Conservation (phyloP, 2,888 invertebrate genomes). For the Epinotia demarniana region DNA sequence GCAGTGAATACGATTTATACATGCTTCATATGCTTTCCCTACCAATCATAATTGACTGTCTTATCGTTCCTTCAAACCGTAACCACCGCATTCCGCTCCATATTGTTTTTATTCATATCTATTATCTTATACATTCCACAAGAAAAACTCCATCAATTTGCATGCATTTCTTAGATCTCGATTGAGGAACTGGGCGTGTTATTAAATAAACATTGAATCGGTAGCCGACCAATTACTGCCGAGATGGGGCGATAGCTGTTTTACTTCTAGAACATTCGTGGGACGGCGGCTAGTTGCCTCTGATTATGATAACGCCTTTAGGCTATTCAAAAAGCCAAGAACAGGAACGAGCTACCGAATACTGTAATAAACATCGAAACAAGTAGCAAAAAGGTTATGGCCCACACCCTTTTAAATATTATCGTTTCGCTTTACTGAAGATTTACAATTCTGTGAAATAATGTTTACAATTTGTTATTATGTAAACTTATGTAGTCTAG, state of each 20-base stretch:
- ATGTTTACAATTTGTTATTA: neutral
- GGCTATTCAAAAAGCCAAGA: constrained; percentile 21
- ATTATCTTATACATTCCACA: constrained; percentile 14
- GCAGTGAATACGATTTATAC: neutral
- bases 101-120: constrained; percentile 28
- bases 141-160: constrained; percentile 35
- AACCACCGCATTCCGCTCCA: constrained; percentile 13
- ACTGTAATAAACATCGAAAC: constrained; percentile 16
- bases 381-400: constrained; percentile 11
- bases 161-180: constrained; percentile 52
- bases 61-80: constrained; percentile 23
- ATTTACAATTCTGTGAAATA: neutral
- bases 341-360: constrained; percentile 13
- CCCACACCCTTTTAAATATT: constrained; percentile 3
- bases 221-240: constrained; percentile 59
- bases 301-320: constrained; percentile 35
- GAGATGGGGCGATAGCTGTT: constrained; percentile 57
- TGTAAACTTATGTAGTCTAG: neutral
- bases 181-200: constrained; percentile 60
- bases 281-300: constrained; percentile 26
- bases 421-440: neutral
- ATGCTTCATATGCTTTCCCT: constrained; percentile 9
- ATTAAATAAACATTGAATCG: constrained; percentile 60
- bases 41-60: constrained; percentile 15
- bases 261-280: constrained; percentile 23